Conservation (phyloP, 1,140 invertebrate genomes). For the Helicoverpa armigera region DNA sequence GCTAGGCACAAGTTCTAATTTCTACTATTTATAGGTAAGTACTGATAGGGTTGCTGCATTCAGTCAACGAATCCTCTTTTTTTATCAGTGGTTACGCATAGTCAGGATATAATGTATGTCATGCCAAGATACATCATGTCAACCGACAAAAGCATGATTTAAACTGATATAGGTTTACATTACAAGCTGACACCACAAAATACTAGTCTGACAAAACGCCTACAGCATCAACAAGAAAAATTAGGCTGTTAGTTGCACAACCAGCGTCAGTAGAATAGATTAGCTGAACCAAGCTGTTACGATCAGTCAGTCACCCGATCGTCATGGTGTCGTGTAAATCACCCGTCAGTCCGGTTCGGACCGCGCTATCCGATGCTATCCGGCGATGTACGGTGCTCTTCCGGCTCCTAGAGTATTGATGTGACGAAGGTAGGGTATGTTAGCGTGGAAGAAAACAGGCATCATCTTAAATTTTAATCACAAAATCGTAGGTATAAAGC, state of each 20-base stretch:
- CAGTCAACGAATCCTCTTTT: no score
- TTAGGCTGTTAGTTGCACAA: neutral
- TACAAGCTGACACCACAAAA: neutral
- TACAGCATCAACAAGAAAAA: conserved; percentile 8
- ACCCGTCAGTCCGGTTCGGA: conserved; percentile 6
- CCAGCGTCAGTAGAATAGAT: conserved; percentile 20
- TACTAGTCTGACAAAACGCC: neutral
- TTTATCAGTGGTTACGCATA: no score
- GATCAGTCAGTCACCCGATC: conserved; percentile 43
- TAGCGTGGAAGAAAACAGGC: no score
- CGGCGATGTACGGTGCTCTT: conserved; percentile 1
- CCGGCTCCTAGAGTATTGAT: neutral
- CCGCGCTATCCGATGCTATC: conserved; percentile 24
- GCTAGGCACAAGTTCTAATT: no score
- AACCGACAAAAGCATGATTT: no score
- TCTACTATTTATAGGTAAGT: no score
- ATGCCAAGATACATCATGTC: no score
- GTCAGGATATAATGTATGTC: no score
- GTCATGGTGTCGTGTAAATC: conserved; percentile 35
- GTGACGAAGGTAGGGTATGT: neutral
- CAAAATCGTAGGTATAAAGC: no score
- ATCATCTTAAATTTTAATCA: no score
- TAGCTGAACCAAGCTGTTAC: neutral
- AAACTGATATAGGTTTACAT: no score
- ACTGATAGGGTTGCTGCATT: no score